Evolutionary conservation across 2,888 invertebrate species (phyloP), one percentile per base, ranked within the genome.

Genomic region (Pyrochroa serraticornis): DNA sequence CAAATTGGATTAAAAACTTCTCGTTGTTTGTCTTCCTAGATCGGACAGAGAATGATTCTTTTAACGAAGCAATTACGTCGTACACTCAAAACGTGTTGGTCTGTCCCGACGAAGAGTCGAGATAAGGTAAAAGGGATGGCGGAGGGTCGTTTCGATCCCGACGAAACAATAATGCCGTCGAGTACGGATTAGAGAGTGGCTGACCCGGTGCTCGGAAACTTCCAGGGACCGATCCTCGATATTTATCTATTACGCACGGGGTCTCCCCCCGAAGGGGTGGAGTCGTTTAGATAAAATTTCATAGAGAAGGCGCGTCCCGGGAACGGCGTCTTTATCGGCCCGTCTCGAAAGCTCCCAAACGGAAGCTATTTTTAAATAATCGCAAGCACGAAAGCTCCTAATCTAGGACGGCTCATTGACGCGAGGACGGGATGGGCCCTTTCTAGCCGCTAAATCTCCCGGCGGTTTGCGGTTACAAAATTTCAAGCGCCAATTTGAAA

Each of bases 31-130:
- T 58, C 55, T 43, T n/a, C 45, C 49, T 54, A 60, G 52, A 57
- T 57, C 56, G 60, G 48, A 47, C 44, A 58, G 46, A 44, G 51
- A 46, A 54, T 50, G 49, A 58, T 60, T 62, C 60, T 63, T 66
- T 65, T 65, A 66, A 65, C 54, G 63, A 67, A 66, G 58, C 63
- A 67, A 67, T 67, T 67, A 67, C 60, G 63, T 62, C 56, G 60
- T 56, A 55, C 30, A 14, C 47, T 51, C 41, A 32, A 45, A 55
- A 50, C 60, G 65, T 60, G 60, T 59, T 51, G 62, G 59, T 43
- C 58, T 56, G 61, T 55, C 58, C 51, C 14, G 7, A 7, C 31
- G 49, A 39, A 42, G 13, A 37, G 42, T 9, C 39, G 14, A 53
- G 52, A 58, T 53, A 47, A 48, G 48, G 48, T 41, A 31, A 51